A percentile compares a stretch with the other conserved stretches of the same genome.
phyloP scores from a whole-genome alignment of 2,888 invertebrate genomes.

The Chrysodeixis includens region DNA sequence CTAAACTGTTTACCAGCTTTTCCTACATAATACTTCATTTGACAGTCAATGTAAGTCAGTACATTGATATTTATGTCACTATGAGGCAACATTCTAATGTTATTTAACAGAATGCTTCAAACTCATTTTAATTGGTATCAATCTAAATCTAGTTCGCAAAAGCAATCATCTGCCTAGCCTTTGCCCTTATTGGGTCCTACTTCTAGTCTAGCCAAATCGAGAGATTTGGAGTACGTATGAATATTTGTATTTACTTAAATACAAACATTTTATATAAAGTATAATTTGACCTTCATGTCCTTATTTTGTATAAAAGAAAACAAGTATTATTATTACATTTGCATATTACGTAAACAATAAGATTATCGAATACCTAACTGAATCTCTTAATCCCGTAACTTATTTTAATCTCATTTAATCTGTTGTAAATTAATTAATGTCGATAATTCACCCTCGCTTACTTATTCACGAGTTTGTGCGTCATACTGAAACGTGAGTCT shows the following conservation, averaged over 20 bases:
- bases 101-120: no score
- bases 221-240: no score
- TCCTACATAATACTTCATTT: no score
- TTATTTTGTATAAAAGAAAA: background rate
- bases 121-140: no score
- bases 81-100: no score
- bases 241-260: background rate
- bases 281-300: background rate
- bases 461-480: conserved; percentile 32
- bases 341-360: background rate
- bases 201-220: background rate
- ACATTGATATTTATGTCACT: no score
- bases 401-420: conserved; percentile 39
- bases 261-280: conserved; percentile 2
- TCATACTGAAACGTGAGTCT: conserved; percentile 38
- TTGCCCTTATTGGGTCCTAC: background rate
- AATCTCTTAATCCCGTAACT: conserved; percentile 33
- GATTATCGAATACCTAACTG: background rate
- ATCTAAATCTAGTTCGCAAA: background rate
- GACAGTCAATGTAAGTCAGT: no score
- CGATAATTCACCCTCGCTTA: conserved; percentile 18
- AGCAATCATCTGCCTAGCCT: background rate
- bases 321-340: background rate
- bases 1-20: no score
- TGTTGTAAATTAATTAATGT: conserved; percentile 1